phyloP scores from a whole-genome alignment of 1,140 invertebrate species.

The Globodera ellingtonae region DNA sequence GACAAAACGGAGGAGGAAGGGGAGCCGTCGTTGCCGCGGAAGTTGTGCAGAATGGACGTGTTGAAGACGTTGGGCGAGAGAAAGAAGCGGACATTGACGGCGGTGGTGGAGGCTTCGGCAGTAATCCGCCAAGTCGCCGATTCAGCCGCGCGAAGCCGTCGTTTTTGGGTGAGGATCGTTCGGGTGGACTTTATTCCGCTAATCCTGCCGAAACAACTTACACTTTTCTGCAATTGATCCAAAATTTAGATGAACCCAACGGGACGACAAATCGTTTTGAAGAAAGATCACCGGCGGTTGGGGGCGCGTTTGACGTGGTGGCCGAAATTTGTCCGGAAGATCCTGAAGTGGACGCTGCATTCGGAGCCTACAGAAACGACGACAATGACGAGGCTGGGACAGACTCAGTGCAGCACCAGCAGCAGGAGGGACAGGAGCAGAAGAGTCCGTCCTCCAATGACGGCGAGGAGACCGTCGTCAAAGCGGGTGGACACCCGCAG shows the following conservation, averaged over 20 bases:
- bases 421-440: background rate
- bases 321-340: background rate
- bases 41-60: too few species aligned
- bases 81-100: too few species aligned
- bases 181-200: too few species aligned
- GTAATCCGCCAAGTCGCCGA: background rate
- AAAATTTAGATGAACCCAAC: background rate
- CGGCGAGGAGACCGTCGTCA: background rate
- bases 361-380: background rate
- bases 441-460: background rate
- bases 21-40: too few species aligned
- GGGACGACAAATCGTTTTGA: background rate
- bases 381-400: too few species aligned
- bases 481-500: background rate
- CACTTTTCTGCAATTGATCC: too few species aligned
- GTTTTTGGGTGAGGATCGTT: background rate
- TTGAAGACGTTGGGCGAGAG: too few species aligned
- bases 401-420: background rate
- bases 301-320: background rate
- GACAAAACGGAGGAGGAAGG: background rate
- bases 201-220: too few species aligned
- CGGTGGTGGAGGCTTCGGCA: background rate
- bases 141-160: background rate
- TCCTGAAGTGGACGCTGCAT: background rate
- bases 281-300: background rate